phyloP scores from a whole-genome alignment of 2,113 vertebrate species.

The Protobothrops flavoviridis region DNA sequence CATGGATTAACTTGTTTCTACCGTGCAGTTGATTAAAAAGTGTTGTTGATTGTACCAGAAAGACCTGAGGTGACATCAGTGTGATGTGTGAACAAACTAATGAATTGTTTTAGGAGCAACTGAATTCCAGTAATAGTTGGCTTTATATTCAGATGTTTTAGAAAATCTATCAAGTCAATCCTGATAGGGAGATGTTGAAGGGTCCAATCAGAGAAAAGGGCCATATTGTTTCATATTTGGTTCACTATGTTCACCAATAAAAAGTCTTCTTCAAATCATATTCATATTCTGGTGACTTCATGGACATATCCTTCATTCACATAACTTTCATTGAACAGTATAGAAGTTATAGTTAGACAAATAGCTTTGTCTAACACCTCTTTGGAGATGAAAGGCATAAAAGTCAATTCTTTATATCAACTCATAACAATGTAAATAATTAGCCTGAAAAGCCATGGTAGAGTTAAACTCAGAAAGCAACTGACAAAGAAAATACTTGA shows the following conservation, averaged over 20 bases:
- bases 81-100: not conserved
- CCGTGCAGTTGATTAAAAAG: not conserved
- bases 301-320: not conserved
- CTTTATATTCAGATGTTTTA: not conserved
- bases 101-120: not conserved
- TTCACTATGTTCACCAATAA: not conserved
- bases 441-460: not conserved
- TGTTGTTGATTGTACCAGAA: not conserved
- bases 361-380: not conserved
- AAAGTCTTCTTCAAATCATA: not conserved
- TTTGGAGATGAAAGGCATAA: not conserved
- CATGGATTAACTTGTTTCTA: not conserved
- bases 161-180: not conserved
- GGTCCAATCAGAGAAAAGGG: not conserved
- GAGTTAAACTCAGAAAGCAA: not conserved
- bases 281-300: not conserved
- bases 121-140: not conserved
- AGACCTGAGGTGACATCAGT: not conserved
- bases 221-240: not conserved
- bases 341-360: not conserved
- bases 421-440: not conserved
- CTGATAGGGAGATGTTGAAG: not conserved
- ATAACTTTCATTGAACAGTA: not conserved
- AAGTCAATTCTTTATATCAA: not conserved
- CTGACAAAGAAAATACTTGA: not conserved